Evolutionary conservation across 2,888 invertebrate species (phyloP).

Genomic region (Leptinotarsa peninsularis): DNA sequence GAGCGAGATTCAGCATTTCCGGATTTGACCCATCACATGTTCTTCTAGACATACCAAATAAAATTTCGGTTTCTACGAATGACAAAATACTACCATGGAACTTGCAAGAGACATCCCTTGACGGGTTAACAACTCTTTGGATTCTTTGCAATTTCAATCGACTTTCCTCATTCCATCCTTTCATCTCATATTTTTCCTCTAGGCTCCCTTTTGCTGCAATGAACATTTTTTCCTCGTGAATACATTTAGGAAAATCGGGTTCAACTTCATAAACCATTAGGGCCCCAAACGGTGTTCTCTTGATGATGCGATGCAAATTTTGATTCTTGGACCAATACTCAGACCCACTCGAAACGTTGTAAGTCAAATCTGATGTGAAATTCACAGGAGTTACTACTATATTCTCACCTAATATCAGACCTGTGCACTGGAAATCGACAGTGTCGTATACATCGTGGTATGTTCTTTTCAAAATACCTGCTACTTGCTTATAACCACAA

Average conservation of each 20-base stretch:
- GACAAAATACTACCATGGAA: no score
- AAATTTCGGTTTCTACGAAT: no score
- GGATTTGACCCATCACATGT: no score
- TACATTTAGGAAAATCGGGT: neutral
- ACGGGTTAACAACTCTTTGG: no score
- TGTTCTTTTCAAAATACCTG: neutral
- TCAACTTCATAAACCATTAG: neutral
- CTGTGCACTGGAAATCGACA: neutral
- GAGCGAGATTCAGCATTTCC: rapidly evolving
- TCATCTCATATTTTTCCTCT: no score
- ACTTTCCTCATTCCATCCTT: no score
- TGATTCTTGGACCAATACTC: neutral
- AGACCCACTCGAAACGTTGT: neutral
- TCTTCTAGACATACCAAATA: no score
- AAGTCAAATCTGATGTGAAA: neutral
- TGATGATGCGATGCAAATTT: neutral
- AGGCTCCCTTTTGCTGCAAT: no score
- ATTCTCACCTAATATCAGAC: neutral
- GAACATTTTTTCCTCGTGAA: no score
- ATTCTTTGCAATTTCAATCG: no score
- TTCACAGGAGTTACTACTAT: neutral
- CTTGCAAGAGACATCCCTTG: no score
- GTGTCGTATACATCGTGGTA: neutral
- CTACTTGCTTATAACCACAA: neutral
- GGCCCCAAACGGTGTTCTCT: neutral